Conservation (phyloP, 2,113 vertebrate genomes). For the Triplophysa siluroides region DNA sequence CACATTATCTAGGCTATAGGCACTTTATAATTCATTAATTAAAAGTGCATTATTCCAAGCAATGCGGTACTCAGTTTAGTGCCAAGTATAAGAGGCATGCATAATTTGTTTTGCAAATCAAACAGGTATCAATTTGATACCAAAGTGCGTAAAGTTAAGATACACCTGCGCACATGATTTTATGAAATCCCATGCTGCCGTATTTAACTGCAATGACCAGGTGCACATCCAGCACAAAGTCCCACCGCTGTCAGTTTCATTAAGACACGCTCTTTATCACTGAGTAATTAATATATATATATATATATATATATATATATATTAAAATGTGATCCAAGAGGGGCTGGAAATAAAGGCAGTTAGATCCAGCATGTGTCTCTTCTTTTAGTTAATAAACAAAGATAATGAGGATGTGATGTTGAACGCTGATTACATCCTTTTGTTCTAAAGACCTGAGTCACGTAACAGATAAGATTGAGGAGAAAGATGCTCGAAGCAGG, state of each 20-base stretch:
- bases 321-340: not conserved
- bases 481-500: not conserved
- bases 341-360: not conserved
- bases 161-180: not conserved
- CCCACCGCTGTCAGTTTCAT: slow-evolving; percentile 10
- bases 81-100: not conserved
- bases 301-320: not conserved
- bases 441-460: slow-evolving; percentile 8
- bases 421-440: slow-evolving; percentile 6
- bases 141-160: not conserved
- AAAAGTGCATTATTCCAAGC: not conserved
- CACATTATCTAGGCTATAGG: not conserved
- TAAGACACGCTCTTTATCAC: slow-evolving; percentile 4
- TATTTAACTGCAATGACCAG: not conserved
- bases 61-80: too few relatives aligned
- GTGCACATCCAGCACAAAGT: not conserved
- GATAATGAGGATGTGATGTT: not conserved
- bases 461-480: slow-evolving; percentile 24
- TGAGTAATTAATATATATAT: slow-evolving; percentile 3
- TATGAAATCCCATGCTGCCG: not conserved
- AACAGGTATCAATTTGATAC: not conserved
- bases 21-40: not conserved
- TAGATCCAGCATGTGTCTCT: slow-evolving; percentile 18
- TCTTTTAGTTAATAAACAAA: slow-evolving; percentile 22
- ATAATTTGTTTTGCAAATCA: not conserved